Conservation (phyloP, 2,113 vertebrate genomes). For the Phylloscopus trochiloides region DNA sequence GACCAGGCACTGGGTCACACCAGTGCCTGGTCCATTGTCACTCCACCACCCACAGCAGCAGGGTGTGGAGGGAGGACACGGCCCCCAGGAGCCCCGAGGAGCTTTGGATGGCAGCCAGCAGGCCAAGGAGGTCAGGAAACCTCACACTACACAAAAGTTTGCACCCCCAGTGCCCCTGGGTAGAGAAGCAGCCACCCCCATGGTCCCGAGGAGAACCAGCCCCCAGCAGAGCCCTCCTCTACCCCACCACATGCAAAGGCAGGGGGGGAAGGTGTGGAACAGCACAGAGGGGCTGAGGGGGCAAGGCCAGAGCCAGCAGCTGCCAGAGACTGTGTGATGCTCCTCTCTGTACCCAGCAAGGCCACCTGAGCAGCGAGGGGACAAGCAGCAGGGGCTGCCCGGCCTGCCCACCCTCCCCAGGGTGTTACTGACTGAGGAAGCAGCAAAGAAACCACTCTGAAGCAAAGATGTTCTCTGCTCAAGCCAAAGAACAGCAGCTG, state of each 20-base stretch:
- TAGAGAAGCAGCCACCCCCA: not conserved
- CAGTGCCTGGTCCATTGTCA: too few species aligned
- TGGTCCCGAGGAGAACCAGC: fast-evolving
- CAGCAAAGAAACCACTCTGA: not conserved
- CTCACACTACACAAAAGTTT: fast-evolving
- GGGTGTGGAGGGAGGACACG: not conserved
- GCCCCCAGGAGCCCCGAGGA: not conserved
- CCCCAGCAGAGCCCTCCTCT: not conserved
- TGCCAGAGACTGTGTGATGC: not conserved
- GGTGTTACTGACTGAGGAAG: not conserved
- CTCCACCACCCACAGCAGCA: too few species aligned
- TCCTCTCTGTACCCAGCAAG: not conserved
- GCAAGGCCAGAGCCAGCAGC: not conserved
- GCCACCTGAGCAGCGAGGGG: not conserved
- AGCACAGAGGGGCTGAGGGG: not conserved
- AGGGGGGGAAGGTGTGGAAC: not conserved
- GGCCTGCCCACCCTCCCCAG: not conserved
- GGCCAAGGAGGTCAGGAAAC: not conserved
- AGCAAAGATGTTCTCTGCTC: fast-evolving
- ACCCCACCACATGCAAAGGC: not conserved
- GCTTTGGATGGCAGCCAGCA: fast-evolving
- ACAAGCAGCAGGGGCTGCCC: not conserved
- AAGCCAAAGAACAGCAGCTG: not conserved
- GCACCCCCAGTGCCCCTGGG: too few species aligned
- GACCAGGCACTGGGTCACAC: fast-evolving